A percentile compares a stretch with the other conserved stretches of the same genome.
Conservation (phyloP, 2,113 vertebrate species). For the Rhinopomastus cyanomelas region DNA sequence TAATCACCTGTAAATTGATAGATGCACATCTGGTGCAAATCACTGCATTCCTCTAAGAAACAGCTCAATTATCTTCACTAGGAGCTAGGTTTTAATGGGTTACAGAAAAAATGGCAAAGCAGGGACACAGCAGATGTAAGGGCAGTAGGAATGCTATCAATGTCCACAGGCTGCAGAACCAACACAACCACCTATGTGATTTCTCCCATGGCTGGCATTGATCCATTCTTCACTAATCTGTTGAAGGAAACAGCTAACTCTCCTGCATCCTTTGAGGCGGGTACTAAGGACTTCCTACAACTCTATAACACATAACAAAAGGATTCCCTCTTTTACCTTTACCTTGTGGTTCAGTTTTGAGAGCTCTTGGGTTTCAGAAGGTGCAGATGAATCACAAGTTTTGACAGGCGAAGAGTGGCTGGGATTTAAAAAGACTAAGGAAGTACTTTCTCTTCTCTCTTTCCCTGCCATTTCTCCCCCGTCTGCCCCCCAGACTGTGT, state of each 20-base stretch:
- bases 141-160: not conserved
- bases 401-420: rapidly evolving
- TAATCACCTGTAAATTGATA: not conserved
- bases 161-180: rapidly evolving
- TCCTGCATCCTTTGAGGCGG: not conserved
- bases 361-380: not conserved
- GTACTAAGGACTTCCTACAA: not conserved
- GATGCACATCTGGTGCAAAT: not conserved
- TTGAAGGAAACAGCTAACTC: not conserved
- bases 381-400: not conserved
- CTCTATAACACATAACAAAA: not conserved
- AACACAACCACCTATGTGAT: rapidly evolving
- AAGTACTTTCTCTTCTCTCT: not conserved
- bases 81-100: not conserved
- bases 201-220: not conserved
- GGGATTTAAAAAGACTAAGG: not conserved
- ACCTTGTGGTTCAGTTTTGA: not conserved
- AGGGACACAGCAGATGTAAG: not conserved
- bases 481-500: not conserved
- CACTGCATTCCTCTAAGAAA: not conserved
- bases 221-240: not conserved
- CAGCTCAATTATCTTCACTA: not conserved
- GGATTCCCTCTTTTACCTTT: not conserved
- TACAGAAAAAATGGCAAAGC: not conserved
- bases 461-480: not conserved